Evolutionary conservation across 2,113 vertebrate genomes (phyloP), one percentile per base, ranked within the genome.

Genomic region (Pseudopipra pipra): DNA sequence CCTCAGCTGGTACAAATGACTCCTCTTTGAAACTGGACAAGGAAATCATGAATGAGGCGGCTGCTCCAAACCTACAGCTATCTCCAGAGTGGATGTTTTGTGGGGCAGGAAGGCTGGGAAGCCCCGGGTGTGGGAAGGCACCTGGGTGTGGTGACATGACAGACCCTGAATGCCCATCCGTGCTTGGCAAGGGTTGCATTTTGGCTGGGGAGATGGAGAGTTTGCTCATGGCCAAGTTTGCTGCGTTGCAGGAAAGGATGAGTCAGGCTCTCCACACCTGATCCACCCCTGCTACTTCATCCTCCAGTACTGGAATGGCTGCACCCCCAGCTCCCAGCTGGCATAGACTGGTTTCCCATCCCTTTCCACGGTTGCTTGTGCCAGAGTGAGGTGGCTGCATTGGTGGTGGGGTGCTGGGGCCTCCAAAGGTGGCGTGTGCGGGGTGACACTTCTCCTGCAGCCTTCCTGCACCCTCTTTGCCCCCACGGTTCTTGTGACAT

Each of bases 341-440:
- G 6, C n/a, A n/a, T 0, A 0, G 27, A 3, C 4, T 1, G 44
- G 14, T 49, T 56, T 46, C 22, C 44, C 58, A 21, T 3, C 39
- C 21, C 41, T 41, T 39, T 31, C 16, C 28, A 6, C 2, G 28
- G 46, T 0, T 7, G 1, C 23, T 55, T 37, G 44, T 14, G 47
- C 6, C 58, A 31, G 39, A 44, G 52, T 0, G 1, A 51, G 49
- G 71, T 24, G 62, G 30, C 16, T 65, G 62, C 22, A 0, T 3
- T 13, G 56, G 59, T 5, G 3, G 3, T 10, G 41, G 18, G 33
- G 13, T 41, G 20, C 18, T 13, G 21, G 17, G 49, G 43, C 51
- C 43, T 21, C 33, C 23, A 2, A 16, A 43, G 14, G 0, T 16
- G 25, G 11, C 1, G 0, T 16, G 13, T 74, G 33, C 0, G 0